These are phyloP conservation scores for Chesias legatella DNA, from an alignment of 2,888 invertebrate genomes.

Conservation along the genomic window DNA sequence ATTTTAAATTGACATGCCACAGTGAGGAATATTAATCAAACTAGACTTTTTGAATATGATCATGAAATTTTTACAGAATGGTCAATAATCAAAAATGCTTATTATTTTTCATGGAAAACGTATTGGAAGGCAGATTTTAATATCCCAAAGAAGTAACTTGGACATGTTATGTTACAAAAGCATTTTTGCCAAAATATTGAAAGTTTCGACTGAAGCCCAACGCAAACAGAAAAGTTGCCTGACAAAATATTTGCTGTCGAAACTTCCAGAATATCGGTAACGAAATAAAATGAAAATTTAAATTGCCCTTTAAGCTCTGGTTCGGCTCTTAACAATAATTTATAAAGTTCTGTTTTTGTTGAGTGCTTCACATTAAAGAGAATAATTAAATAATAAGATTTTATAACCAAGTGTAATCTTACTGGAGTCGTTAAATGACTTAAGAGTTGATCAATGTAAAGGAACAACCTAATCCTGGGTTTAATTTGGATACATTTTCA, in stretches of 20 bases:
- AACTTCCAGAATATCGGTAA: constrained; percentile 44
- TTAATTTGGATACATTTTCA: too few relatives aligned
- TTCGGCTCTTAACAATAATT: constrained; percentile 39
- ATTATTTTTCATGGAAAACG: too few relatives aligned
- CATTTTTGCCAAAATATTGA: constrained; percentile 12
- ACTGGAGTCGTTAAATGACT: too few relatives aligned
- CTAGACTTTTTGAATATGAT: too few relatives aligned
- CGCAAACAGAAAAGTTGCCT: constrained; percentile 42
- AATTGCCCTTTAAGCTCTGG: constrained; percentile 33
- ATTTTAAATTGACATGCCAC: too few relatives aligned
- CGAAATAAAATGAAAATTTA: constrained; percentile 45
- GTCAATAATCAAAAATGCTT: too few relatives aligned
- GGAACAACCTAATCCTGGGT: too few relatives aligned
- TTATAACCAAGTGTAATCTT: background rate
- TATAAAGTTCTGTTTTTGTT: constrained; percentile 34
- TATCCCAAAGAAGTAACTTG: too few relatives aligned
- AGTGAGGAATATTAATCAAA: too few relatives aligned
- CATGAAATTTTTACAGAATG: too few relatives aligned
- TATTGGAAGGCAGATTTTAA: too few relatives aligned
- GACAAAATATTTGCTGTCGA: constrained; percentile 50
- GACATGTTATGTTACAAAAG: constrained; percentile 2
- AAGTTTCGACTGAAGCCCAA: constrained; percentile 28
- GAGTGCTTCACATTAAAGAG: constrained; percentile 29
- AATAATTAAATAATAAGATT: constrained; percentile 6
- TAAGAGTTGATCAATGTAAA: too few relatives aligned